A percentile compares a stretch with the other conserved stretches of the same genome.
Conservation (phyloP, 2,113 vertebrate species). For the Herpetotheres cachinnans region DNA sequence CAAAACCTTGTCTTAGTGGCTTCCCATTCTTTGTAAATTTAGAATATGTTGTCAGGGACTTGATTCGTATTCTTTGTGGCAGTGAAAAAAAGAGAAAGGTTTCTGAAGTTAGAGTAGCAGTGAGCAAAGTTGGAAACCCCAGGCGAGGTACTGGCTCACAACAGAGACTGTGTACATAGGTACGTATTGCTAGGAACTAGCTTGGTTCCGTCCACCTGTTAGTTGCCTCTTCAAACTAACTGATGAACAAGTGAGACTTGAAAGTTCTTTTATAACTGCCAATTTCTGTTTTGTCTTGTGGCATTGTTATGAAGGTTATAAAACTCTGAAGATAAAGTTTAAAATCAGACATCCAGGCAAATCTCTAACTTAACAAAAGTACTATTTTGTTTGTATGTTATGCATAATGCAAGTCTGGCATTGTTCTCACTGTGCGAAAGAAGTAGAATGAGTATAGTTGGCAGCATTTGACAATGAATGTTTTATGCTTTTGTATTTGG, state of each 20-base stretch:
- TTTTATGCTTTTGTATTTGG: background rate
- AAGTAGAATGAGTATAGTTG: background rate
- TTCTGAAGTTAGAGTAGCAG: constrained; percentile 1
- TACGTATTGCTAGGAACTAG: background rate
- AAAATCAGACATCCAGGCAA: background rate
- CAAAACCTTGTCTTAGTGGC: constrained; percentile 29
- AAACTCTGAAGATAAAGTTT: background rate
- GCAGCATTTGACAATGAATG: background rate
- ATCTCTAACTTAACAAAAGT: background rate
- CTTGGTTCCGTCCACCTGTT: background rate
- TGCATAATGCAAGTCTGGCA: background rate
- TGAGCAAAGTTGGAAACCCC: background rate
- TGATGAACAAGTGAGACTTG: constrained; percentile 22
- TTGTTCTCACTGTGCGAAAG: background rate
- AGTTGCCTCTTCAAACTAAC: background rate
- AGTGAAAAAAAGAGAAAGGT: constrained; percentile 1
- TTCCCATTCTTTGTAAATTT: background rate
- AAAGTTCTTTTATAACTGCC: background rate
- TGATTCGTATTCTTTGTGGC: constrained; percentile 49
- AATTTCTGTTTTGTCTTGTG: background rate
- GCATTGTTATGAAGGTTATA: background rate
- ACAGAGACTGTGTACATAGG: background rate
- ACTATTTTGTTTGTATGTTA: background rate
- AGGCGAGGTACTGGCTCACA: background rate
- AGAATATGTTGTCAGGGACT: constrained; percentile 16